Conservation (phyloP, 2,113 vertebrate species). For the Chloropsis cyanopogon region DNA sequence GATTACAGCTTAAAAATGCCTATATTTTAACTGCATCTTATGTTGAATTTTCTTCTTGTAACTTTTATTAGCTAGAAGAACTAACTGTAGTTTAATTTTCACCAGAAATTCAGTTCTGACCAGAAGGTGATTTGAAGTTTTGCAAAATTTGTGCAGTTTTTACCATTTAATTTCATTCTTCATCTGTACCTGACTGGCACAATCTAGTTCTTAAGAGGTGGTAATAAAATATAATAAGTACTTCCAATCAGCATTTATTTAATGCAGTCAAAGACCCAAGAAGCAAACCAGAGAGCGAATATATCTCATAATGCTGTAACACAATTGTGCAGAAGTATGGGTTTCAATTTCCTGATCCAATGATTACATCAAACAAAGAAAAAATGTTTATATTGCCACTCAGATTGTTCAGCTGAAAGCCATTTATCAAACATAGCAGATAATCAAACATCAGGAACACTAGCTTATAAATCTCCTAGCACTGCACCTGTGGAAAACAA, state of each 20-base stretch:
- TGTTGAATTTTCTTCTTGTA: not conserved
- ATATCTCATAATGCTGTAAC: not conserved
- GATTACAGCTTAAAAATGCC: not conserved
- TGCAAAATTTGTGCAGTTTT: not conserved
- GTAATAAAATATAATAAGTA: not conserved
- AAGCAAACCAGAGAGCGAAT: not conserved
- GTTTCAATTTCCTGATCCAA: constrained; percentile 16
- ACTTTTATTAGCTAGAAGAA: not conserved
- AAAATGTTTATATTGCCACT: not conserved
- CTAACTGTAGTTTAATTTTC: not conserved
- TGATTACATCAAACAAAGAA: not conserved
- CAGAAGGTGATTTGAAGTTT: not conserved
- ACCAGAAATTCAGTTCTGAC: not conserved
- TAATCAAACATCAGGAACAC: constrained; percentile 28
- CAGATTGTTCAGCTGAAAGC: constrained; percentile 3
- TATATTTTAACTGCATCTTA: not conserved
- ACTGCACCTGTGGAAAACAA: not conserved
- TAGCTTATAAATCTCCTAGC: not conserved
- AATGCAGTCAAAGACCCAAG: not conserved
- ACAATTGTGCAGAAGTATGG: not conserved
- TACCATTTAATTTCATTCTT: not conserved
- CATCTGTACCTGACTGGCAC: not conserved
- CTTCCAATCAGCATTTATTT: not conserved
- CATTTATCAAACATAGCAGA: constrained; percentile 40
- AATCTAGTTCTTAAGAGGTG: not conserved